Base-by-base conservation (phyloP, 2,888 invertebrate genomes). In the Pandemis cinnamomeana region DNA sequence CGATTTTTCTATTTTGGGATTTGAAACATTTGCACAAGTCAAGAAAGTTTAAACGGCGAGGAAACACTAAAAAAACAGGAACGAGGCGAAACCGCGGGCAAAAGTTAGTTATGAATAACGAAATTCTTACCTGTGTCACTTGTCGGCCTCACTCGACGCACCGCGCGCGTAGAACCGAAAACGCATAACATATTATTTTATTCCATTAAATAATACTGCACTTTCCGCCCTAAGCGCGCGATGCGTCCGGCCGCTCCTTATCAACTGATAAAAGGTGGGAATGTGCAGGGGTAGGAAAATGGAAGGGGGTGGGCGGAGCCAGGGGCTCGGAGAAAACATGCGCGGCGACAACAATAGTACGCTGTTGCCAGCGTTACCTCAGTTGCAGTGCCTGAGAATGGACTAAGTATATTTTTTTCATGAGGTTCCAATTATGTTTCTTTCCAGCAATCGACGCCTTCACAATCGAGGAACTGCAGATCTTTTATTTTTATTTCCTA, bases 231-330 rank as follows among this genome's bases (percentile, higher is more conserved):
- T 42, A 42, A 4, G 42, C 62, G 62, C 8, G 62, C 62, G 42
- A n/a, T 62, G 42, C 62, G 62, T 7, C 62, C 62, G 62, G 62
- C 62, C 42, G 62, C 62, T 4, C 7, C 42, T 62, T 62, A 62
- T 62, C 62, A 42, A 62, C 62, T 62, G 62, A 62, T 62, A 51
- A 51, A 62, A n/a, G 42, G 55, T 7, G 20, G 0, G 5, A 42
- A 0, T 15, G 61, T n/a, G 62, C n/a, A 41, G 42, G n/a, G 42
- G 42, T 10, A 11, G 27, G 27, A 8, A 11, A 4, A 42, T 11
- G 15, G n/a, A 11, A 42, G 62, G 62, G 62, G 62, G n/a, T 41
- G 36, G 36, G 41, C 41, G 15, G 41, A 41, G 61, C 7, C 20
- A 1, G 10, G 2, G 55, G 8, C 20, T 10, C 11, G 4, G 11